A percentile compares a stretch with the other conserved stretches of the same genome.
Conservation (phyloP, 2,888 invertebrate genomes). For the Busseola fusca region DNA sequence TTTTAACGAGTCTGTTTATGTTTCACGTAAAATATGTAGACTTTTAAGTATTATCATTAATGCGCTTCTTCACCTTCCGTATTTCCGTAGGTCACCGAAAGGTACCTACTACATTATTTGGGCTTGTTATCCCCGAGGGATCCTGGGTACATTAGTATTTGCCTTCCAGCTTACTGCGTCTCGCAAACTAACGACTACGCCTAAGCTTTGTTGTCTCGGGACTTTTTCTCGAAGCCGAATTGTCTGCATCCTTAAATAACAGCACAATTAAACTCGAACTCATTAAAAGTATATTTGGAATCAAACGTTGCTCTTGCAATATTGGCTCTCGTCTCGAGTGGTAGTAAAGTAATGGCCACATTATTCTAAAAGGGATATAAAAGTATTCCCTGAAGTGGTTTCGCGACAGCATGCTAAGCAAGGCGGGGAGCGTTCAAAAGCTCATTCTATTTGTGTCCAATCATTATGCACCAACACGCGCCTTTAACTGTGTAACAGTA, state of each 20-base stretch:
- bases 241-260: constrained; percentile 35
- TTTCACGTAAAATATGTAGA: constrained; percentile 50
- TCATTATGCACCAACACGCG: constrained; percentile 87
- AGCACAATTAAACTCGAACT: constrained; percentile 47
- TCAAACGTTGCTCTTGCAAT: constrained; percentile 52
- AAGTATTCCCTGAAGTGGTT: constrained; percentile 81
- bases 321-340: constrained; percentile 65
- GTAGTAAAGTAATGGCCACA: constrained; percentile 61
- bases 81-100: constrained; percentile 37
- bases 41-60: constrained; percentile 48
- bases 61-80: constrained; percentile 39
- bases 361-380: constrained; percentile 75
- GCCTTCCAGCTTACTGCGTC: constrained; percentile 49
- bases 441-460: constrained; percentile 83
- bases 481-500: constrained; percentile 86
- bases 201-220: constrained; percentile 41
- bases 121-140: constrained; percentile 33
- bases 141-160: constrained; percentile 51
- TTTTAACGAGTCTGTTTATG: constrained; percentile 65
- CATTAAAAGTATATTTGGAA: constrained; percentile 59
- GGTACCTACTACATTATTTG: constrained; percentile 39
- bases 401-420: constrained; percentile 81
- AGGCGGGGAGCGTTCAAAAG: constrained; percentile 75
- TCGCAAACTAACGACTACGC: constrained; percentile 45
- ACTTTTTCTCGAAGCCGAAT: constrained; percentile 35